Percentiles rank a stretch among this genome's conserved stretches.
Evolutionary conservation across 2,888 invertebrate species (phyloP).

Genomic region (Euphydryas editha): DNA sequence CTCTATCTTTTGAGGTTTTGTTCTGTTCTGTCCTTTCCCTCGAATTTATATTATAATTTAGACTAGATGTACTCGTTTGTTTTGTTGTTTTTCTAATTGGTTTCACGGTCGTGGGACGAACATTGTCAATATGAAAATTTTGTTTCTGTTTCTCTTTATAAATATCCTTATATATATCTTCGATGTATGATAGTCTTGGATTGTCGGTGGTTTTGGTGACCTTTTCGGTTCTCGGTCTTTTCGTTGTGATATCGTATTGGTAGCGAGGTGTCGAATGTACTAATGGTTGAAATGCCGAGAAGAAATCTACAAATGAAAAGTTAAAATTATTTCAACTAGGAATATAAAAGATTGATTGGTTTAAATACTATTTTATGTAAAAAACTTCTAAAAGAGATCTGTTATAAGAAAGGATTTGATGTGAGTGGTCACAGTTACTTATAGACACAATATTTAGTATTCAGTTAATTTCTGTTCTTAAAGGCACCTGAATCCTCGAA

Average conservation of each 20-base stretch:
- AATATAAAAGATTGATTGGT: neutral
- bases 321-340: too few relatives aligned
- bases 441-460: too few relatives aligned
- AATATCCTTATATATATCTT: neutral
- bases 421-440: too few relatives aligned
- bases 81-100: conserved; percentile 45
- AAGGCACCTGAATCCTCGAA: too few relatives aligned
- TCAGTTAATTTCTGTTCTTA: too few relatives aligned
- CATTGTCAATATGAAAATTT: neutral
- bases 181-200: neutral
- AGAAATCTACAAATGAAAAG: conserved; percentile 57
- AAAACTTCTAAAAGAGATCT: too few relatives aligned
- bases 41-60: conserved; percentile 39
- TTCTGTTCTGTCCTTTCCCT: conserved; percentile 10
- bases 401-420: too few relatives aligned
- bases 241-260: conserved; percentile 41
- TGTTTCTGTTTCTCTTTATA: conserved; percentile 19
- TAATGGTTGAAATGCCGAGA: conserved; percentile 60
- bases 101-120: conserved; percentile 45
- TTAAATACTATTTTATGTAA: too few relatives aligned
- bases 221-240: conserved; percentile 32
- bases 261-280: conserved; percentile 44
- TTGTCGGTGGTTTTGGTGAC: conserved; percentile 38
- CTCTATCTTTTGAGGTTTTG: conserved; percentile 19
- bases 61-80: conserved; percentile 35